These are phyloP conservation scores for Orgyia antiqua DNA, from an alignment of 2,888 invertebrate species.

Conservation along the genomic window DNA sequence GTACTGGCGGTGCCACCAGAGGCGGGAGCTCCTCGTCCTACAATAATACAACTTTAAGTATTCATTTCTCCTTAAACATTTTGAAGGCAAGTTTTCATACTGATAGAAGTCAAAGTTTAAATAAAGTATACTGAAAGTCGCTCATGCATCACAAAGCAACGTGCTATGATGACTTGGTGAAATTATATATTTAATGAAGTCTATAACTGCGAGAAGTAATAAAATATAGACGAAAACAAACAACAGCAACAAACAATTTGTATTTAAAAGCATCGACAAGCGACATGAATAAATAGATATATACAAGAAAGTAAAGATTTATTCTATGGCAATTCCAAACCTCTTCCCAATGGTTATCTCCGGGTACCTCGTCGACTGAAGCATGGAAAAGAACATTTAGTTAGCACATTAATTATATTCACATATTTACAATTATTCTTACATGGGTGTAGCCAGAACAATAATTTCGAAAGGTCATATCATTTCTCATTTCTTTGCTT, in stretches of 20 bases:
- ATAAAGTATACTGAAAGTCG: slow-evolving; percentile 9
- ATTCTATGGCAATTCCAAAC: slow-evolving; percentile 54
- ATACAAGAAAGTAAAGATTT: slow-evolving; percentile 24
- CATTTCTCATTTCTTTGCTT: no score
- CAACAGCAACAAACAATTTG: slow-evolving; percentile 36
- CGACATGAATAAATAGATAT: slow-evolving; percentile 23
- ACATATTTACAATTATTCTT: background rate
- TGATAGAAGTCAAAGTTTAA: slow-evolving; percentile 1
- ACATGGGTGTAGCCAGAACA: no score
- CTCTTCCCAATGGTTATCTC: slow-evolving; percentile 63
- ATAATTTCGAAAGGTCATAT: no score
- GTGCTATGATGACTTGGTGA: slow-evolving; percentile 25
- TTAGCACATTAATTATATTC: slow-evolving; percentile 10
- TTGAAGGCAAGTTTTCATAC: background rate
- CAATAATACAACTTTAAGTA: slow-evolving; percentile 5
- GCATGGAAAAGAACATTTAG: slow-evolving; percentile 56
- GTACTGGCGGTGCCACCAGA: slow-evolving; percentile 32
- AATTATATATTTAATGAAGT: slow-evolving; percentile 1
- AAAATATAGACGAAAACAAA: slow-evolving; percentile 20
- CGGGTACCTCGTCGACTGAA: slow-evolving; percentile 69
- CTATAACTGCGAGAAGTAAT: slow-evolving; percentile 6
- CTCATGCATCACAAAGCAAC: slow-evolving; percentile 24
- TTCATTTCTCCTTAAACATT: background rate
- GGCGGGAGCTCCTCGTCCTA: slow-evolving; percentile 36
- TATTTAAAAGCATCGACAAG: slow-evolving; percentile 37